Evolutionary conservation across 2,888 invertebrate species (phyloP), one percentile per base, ranked within the genome.

Genomic region (Synergus umbraculus): DNA sequence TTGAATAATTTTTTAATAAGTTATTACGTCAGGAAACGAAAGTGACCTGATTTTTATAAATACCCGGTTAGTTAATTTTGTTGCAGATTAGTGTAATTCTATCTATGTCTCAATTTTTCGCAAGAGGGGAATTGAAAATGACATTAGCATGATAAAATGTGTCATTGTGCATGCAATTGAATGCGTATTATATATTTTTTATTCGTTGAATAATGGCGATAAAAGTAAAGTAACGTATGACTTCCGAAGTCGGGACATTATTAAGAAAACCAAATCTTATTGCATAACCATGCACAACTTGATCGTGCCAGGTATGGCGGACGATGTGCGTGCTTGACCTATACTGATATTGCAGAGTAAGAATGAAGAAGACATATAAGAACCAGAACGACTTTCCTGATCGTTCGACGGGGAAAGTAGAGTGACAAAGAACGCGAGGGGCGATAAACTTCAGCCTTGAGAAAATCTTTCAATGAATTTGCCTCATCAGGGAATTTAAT

Each of bases 251-350:
- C 49, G 15, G 79, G 79, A 79, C 76, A 84, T 81, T 82, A 84
- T 81, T 82, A 81, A 76, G 69, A 76, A 80, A 76, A 76, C 80
- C 81, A 81, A 84, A 84, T 84, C 84, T 82, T 18, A 81, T 84
- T 84, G 81, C 84, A 83, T 84, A 84, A 84, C 84, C 76, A 29
- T 29, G 29, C 29, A 84, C 78, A 81, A 77, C 78, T 80, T 43
- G 80, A 79, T 81, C 81, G 83, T 85, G 83, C 81, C 83, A 84
- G 79, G 67, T 67, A 67, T 67, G 67, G 46, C 46, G 29, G 22
- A 18, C n/a, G 78, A 80, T 73, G 41, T 79, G 78, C 78, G 76
- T 64, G 82, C 84, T 82, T 86, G 84, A 86, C 84, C 85, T 66
- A 41, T 37, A 43, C 44, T 66, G 77, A 44, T 66, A 37, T 49